Percentiles rank a stretch among this genome's conserved stretches.
Evolutionary conservation across 2,797 vertebrate species (phyloP).

Genomic region (Peromyscus attwateri): DNA sequence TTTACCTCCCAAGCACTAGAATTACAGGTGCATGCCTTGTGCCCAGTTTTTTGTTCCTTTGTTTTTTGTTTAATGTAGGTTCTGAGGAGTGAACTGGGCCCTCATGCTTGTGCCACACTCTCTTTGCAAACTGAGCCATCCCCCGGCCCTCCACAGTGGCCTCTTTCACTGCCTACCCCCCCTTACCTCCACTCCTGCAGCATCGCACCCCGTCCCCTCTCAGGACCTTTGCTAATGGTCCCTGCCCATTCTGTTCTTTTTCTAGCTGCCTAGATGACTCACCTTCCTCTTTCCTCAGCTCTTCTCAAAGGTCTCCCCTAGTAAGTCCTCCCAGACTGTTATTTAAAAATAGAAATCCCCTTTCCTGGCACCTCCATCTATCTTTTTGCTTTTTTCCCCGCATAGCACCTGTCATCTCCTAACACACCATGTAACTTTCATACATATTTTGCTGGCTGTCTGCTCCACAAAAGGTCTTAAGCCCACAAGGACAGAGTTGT

Average conservation of each 20-base stretch:
- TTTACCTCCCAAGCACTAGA: too few relatives aligned
- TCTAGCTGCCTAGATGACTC: neutral
- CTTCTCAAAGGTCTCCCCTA: neutral
- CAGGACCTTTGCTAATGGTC: neutral
- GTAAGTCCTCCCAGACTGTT: neutral
- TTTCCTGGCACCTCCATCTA: neutral
- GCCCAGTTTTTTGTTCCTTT: neutral
- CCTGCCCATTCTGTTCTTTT: neutral
- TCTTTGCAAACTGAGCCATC: neutral
- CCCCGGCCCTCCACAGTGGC: accelerated
- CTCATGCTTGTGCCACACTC: neutral
- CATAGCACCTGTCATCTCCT: neutral
- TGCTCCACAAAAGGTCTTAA: neutral
- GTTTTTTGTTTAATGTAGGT: neutral
- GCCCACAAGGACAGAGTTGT: neutral
- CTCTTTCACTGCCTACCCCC: neutral
- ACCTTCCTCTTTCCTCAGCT: neutral
- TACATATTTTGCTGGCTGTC: accelerated
- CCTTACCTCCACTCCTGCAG: neutral
- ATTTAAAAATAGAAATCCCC: neutral
- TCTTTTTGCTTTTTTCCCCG: neutral
- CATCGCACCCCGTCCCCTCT: neutral
- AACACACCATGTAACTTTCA: neutral
- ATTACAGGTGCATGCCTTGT: neutral
- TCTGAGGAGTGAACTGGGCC: neutral